A percentile compares a stretch with the other conserved stretches of the same genome.
Evolutionary conservation across 1,140 invertebrate genomes (phyloP).

Genomic region (Monochamus saltuarius): DNA sequence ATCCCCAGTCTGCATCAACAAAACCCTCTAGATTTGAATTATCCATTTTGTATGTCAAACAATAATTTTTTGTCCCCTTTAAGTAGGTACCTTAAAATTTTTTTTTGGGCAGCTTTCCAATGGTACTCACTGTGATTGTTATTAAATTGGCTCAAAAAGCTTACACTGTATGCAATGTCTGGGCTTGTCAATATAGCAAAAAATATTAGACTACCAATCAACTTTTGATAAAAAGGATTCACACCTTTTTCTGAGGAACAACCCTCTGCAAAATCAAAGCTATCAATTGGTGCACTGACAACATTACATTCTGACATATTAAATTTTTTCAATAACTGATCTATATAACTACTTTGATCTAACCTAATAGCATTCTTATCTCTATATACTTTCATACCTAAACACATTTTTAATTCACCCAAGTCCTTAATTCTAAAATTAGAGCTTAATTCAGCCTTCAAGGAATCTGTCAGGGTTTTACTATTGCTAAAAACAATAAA

Average conservation of each 20-base stretch:
- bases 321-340: constrained; percentile 28
- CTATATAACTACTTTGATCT: constrained; percentile 17
- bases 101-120: too few relatives aligned
- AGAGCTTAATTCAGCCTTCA: background rate
- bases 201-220: too few relatives aligned
- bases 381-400: constrained; percentile 13
- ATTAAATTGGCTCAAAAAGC: background rate
- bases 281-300: constrained; percentile 21
- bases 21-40: too few relatives aligned
- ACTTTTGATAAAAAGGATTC: constrained; percentile 42
- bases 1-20: too few relatives aligned
- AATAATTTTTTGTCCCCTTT: too few relatives aligned
- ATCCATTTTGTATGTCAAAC: too few relatives aligned
- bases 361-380: constrained; percentile 1
- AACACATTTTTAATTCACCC: constrained; percentile 4
- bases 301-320: constrained; percentile 20
- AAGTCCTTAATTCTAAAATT: constrained; percentile 40
- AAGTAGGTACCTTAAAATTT: too few relatives aligned
- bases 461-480: background rate
- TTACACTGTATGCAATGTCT: background rate
- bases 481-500: constrained; percentile 14
- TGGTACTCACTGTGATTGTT: background rate
- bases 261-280: constrained; percentile 3
- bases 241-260: background rate
- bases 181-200: too few relatives aligned